These are phyloP conservation scores for Eudemis profundana DNA, from an alignment of 2,888 invertebrate species.

Conservation along the genomic window DNA sequence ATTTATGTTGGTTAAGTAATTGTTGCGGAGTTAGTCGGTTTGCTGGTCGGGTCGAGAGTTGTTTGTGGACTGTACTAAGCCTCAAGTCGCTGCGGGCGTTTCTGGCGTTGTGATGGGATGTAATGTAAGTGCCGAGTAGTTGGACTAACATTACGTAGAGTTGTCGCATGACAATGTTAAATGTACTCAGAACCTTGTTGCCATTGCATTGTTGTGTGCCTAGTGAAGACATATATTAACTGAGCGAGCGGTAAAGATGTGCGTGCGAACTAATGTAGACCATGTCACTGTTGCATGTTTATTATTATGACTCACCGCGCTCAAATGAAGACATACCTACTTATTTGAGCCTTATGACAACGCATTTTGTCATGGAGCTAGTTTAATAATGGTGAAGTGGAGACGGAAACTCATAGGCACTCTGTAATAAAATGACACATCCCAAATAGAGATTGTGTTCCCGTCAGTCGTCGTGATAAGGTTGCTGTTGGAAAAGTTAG, in stretches of 20 bases:
- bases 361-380: no score
- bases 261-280: no score
- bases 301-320: not conserved
- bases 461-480: no score
- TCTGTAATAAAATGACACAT: no score
- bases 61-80: constrained; percentile 11
- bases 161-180: constrained; percentile 5
- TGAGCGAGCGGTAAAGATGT: no score
- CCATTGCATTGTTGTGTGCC: not conserved
- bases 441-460: no score
- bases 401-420: no score
- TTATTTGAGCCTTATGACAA: no score
- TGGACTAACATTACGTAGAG: not conserved
- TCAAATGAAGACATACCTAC: no score
- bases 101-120: constrained; percentile 6
- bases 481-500: no score
- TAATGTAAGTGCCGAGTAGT: constrained; percentile 1
- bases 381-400: no score
- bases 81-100: not conserved
- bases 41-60: constrained; percentile 18
- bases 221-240: not conserved
- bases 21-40: constrained; percentile 53
- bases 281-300: constrained; percentile 36
- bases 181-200: constrained; percentile 3
- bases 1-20: constrained; percentile 70